These are phyloP conservation scores for Vombatus ursinus DNA, from an alignment of 2,113 vertebrate species.

Conservation along the genomic window DNA sequence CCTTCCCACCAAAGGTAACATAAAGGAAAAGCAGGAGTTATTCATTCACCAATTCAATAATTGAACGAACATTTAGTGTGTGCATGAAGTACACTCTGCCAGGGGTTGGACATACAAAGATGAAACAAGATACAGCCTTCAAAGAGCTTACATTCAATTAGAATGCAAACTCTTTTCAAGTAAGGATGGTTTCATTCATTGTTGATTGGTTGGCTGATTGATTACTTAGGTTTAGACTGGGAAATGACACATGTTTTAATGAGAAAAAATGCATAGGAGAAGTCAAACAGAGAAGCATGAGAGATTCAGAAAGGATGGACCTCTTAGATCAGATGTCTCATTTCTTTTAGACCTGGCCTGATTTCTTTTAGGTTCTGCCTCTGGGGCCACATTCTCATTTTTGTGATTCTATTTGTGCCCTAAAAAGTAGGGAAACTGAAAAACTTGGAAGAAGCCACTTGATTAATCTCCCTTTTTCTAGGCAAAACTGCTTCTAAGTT, in stretches of 20 bases:
- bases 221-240: not conserved
- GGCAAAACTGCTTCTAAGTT: not conserved
- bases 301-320: not conserved
- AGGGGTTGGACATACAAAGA: not conserved
- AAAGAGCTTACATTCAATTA: not conserved
- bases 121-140: not conserved
- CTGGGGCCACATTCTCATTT: not conserved
- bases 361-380: not conserved
- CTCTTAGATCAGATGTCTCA: not conserved
- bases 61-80: not conserved
- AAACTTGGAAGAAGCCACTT: not conserved
- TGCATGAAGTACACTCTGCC: not conserved
- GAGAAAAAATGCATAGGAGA: not conserved
- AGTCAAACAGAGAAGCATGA: not conserved
- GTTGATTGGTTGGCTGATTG: not conserved
- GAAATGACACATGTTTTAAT: not conserved
- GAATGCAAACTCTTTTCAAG: not conserved
- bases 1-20: not conserved
- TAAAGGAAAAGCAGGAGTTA: not conserved
- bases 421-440: not conserved
- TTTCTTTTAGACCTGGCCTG: not conserved
- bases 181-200: not conserved
- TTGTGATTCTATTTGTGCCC: not conserved
- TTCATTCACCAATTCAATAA: not conserved
- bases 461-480: not conserved